These are phyloP conservation scores for Apotomis turbidana DNA, from an alignment of 2,888 invertebrate genomes.

Conservation along the genomic window DNA sequence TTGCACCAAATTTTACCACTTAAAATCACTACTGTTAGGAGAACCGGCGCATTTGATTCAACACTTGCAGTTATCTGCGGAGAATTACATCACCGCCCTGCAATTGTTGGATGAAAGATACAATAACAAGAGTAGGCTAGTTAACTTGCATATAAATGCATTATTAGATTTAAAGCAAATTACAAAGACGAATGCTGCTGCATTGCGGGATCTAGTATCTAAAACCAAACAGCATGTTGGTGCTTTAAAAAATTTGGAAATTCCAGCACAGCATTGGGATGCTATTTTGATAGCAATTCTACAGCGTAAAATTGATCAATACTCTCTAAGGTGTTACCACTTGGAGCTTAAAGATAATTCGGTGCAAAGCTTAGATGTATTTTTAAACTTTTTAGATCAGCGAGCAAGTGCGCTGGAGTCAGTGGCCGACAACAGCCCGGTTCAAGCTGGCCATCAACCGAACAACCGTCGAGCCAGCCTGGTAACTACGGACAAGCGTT, in stretches of 20 bases:
- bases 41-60: not conserved
- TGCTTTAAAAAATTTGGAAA: not conserved
- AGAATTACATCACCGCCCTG: not conserved
- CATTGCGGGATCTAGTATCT: not conserved
- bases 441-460: not conserved
- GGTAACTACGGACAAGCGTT: not conserved
- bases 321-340: not conserved
- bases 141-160: not conserved
- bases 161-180: not conserved
- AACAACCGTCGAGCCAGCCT: not conserved
- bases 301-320: not conserved
- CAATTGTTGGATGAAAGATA: not conserved
- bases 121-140: not conserved
- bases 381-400: not conserved
- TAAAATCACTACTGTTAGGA: not conserved
- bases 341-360: not conserved
- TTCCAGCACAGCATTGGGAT: not conserved
- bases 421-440: not conserved
- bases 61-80: not conserved
- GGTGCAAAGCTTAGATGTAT: not conserved
- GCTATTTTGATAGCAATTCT: not conserved
- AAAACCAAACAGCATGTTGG: conserved; percentile 5
- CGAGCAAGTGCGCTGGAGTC: not conserved
- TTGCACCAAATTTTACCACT: not conserved
- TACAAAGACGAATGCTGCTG: not conserved